phyloP scores from a whole-genome alignment of 2,797 vertebrate genomes.

The Tokudaia tokunoshimensis region DNA sequence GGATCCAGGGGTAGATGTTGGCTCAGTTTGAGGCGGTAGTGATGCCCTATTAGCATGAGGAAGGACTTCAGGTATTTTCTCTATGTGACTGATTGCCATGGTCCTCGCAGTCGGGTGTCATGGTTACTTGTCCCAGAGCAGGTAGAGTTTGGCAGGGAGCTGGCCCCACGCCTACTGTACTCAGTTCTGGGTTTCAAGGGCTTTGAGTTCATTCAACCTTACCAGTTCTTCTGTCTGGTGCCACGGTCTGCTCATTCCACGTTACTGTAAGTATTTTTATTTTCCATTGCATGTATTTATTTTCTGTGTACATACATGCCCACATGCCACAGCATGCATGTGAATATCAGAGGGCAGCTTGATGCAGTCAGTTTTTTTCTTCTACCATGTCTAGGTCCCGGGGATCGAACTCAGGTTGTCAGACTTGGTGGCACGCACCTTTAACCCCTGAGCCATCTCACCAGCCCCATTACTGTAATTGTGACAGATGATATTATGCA shows the following conservation, averaged over 20 bases:
- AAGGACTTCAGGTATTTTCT: background rate
- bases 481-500: slow-evolving; percentile 10
- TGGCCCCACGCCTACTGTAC: background rate
- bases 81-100: background rate
- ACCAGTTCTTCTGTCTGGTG: background rate
- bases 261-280: background rate
- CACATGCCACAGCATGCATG: background rate
- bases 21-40: background rate
- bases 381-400: background rate
- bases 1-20: background rate
- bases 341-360: background rate
- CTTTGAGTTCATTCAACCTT: background rate
- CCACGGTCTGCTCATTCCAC: background rate
- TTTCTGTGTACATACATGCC: background rate
- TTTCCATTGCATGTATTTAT: background rate
- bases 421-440: background rate
- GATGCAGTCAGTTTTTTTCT: background rate
- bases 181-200: background rate
- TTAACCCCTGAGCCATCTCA: background rate
- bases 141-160: background rate
- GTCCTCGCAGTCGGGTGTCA: background rate
- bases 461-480: background rate
- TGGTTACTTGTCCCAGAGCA: background rate
- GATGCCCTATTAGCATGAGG: background rate
- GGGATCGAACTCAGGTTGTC: background rate